These are phyloP conservation scores for Siniperca undulata DNA, from an alignment of 2,797 vertebrate genomes.

Conservation along the genomic window DNA sequence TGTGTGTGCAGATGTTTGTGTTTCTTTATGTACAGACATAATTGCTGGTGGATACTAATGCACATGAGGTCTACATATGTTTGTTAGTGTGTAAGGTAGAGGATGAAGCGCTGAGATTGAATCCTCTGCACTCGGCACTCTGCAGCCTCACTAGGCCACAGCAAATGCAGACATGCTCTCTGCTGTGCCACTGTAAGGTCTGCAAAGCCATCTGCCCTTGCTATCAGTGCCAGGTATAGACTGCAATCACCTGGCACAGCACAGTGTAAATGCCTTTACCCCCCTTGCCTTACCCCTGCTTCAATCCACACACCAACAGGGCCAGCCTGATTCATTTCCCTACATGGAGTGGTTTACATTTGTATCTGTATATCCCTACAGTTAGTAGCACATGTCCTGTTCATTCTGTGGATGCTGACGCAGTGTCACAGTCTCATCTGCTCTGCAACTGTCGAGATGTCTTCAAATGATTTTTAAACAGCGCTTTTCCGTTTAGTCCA, in stretches of 20 bases:
- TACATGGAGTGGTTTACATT: slow-evolving; percentile 53
- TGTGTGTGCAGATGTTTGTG: slow-evolving; percentile 39
- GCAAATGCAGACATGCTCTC: slow-evolving; percentile 42
- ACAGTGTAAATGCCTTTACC: slow-evolving; percentile 33
- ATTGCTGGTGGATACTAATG: slow-evolving; percentile 60
- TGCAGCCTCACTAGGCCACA: slow-evolving; percentile 24
- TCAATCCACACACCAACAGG: slow-evolving; percentile 21
- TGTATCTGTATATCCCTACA: slow-evolving; percentile 34
- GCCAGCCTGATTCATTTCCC: slow-evolving; percentile 22
- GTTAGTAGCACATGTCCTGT: slow-evolving; percentile 28
- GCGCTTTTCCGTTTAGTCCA: background rate
- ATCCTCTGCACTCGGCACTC: slow-evolving; percentile 19
- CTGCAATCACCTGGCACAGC: slow-evolving; percentile 56
- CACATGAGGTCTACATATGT: slow-evolving; percentile 54
- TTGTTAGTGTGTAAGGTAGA: slow-evolving; percentile 24
- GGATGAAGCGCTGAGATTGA: slow-evolving; percentile 35
- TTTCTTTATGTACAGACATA: slow-evolving; percentile 60
- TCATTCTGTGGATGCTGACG: slow-evolving; percentile 24
- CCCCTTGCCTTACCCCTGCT: background rate
- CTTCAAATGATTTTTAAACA: slow-evolving; percentile 16
- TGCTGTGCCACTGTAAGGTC: slow-evolving; percentile 47
- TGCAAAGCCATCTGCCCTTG: slow-evolving; percentile 39
- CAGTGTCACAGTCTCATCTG: slow-evolving; percentile 11
- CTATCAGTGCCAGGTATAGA: slow-evolving; percentile 45
- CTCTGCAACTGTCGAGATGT: slow-evolving; percentile 10